These are phyloP conservation scores for Semicossyphus pulcher DNA, from an alignment of 2,113 vertebrate genomes.

Conservation along the genomic window DNA sequence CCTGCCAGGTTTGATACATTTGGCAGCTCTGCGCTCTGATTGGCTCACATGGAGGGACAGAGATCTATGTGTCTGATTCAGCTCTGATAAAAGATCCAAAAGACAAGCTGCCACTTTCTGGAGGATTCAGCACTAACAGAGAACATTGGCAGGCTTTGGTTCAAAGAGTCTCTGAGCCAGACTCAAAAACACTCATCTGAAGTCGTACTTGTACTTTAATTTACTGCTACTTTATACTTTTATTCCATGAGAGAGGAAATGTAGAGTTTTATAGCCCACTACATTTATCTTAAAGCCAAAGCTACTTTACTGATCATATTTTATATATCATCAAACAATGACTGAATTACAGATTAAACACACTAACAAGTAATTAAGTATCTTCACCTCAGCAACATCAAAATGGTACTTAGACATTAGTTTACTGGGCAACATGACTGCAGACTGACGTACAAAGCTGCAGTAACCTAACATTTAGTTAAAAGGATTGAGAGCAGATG, in stretches of 20 bases:
- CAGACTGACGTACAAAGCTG: too few relatives aligned
- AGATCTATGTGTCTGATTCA: constrained; percentile 36
- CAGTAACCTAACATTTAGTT: too few relatives aligned
- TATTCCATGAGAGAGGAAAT: too few relatives aligned
- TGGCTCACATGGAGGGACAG: constrained; percentile 42
- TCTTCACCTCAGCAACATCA: too few relatives aligned
- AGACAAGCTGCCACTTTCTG: constrained; percentile 38
- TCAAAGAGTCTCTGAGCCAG: constrained; percentile 8
- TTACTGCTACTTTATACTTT: not conserved
- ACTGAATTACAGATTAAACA: too few relatives aligned
- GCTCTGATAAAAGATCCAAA: constrained; percentile 41
- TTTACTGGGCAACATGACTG: too few relatives aligned
- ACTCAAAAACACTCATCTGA: not conserved
- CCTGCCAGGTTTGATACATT: constrained; percentile 37
- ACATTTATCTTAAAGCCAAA: not conserved
- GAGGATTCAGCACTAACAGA: constrained; percentile 13
- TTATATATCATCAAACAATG: not conserved
- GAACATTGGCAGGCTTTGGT: constrained; percentile 9
- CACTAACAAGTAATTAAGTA: too few relatives aligned
- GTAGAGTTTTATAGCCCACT: too few relatives aligned
- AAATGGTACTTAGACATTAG: too few relatives aligned
- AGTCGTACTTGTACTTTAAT: not conserved
- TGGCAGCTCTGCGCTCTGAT: constrained; percentile 37
- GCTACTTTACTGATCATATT: not conserved
- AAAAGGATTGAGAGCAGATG: too few relatives aligned